Percentiles rank a stretch among this genome's conserved stretches.
Evolutionary conservation across 2,888 invertebrate genomes (phyloP).

Genomic region (Athalia rosae): DNA sequence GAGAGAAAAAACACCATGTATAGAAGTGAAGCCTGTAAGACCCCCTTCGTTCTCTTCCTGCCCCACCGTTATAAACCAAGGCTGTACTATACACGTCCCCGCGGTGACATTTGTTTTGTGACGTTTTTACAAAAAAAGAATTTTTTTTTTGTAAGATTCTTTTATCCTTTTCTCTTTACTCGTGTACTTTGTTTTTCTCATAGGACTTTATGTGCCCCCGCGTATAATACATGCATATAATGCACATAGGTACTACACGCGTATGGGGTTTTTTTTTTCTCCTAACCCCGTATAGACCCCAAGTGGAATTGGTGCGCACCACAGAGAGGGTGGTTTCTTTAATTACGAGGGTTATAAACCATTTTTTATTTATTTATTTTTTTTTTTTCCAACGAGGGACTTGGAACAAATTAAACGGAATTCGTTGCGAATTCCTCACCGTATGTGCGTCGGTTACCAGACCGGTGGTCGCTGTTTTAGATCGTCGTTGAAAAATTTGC

Average conservation of each 20-base stretch:
- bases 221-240: not conserved
- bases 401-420: not conserved
- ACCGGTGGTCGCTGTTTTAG: conserved; percentile 11
- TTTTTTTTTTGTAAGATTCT: not conserved
- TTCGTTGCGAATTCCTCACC: not conserved
- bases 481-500: not conserved
- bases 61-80: not conserved
- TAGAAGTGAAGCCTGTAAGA: conserved; percentile 14
- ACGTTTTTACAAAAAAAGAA: conserved; percentile 11
- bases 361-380: not conserved
- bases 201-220: not conserved
- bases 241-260: not conserved
- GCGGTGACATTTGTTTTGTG: conserved; percentile 43
- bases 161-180: not conserved
- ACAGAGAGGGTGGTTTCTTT: conserved; percentile 56
- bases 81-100: conserved; percentile 34
- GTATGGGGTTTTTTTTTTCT: not conserved
- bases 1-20: conserved; percentile 13
- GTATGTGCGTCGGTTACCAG: conserved; percentile 15
- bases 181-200: not conserved
- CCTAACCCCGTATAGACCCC: not conserved
- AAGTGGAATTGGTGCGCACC: conserved; percentile 35
- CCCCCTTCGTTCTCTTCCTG: not conserved
- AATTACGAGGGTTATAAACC: conserved; percentile 53
- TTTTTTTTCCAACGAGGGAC: conserved; percentile 1